Evolutionary conservation across 2,888 invertebrate species (phyloP).

Genomic region (Lasioglossum malachurum): DNA sequence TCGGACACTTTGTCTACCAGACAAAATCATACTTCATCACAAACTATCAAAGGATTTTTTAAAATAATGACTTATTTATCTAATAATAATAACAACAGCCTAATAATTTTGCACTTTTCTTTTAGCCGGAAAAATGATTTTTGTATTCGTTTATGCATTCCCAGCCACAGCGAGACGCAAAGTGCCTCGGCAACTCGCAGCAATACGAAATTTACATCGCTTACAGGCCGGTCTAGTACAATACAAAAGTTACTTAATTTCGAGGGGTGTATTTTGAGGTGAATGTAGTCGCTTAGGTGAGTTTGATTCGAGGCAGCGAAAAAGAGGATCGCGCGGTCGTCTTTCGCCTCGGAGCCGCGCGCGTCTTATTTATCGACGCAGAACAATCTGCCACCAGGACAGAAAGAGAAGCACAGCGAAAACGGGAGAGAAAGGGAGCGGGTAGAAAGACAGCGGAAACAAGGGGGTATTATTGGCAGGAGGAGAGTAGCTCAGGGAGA

Average conservation of each 20-base stretch:
- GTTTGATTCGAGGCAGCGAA: background rate
- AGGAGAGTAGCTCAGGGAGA: background rate
- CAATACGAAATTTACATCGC: background rate
- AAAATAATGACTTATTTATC: too few relatives aligned
- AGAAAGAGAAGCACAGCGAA: background rate
- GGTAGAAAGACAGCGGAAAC: background rate
- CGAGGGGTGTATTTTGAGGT: background rate
- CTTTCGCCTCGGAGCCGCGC: background rate
- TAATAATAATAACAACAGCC: too few relatives aligned
- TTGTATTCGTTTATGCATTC: too few relatives aligned
- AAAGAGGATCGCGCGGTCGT: background rate
- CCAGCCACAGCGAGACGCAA: too few relatives aligned
- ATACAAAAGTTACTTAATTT: background rate
- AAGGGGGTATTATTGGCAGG: background rate
- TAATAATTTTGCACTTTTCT: too few relatives aligned
- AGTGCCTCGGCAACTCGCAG: background rate
- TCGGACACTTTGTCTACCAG: too few relatives aligned
- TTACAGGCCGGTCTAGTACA: background rate
- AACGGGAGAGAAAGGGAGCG: background rate
- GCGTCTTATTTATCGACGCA: conserved; percentile 13
- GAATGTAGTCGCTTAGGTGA: background rate
- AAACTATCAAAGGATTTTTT: too few relatives aligned
- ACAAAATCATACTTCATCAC: too few relatives aligned
- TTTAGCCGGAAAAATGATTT: too few relatives aligned
- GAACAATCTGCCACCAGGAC: conserved; percentile 2